phyloP scores from a whole-genome alignment of 2,888 invertebrate species.

The Harpagoxenus sublaevis region DNA sequence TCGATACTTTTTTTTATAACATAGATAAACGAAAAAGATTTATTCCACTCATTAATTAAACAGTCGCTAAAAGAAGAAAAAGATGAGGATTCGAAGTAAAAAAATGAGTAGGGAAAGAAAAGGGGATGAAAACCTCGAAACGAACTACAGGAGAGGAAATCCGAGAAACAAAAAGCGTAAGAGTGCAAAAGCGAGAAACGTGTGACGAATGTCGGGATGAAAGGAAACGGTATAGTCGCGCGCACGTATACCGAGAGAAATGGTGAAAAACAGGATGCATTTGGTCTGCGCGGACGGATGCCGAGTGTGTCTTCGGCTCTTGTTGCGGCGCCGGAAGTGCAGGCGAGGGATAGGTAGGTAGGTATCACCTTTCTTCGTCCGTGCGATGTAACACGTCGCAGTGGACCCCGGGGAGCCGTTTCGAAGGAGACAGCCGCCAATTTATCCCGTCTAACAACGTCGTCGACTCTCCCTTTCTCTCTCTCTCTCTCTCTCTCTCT shows the following conservation, averaged over 20 bases:
- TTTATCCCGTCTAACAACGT: constrained; percentile 69
- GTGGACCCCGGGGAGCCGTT: constrained; percentile 65
- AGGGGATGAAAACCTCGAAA: not conserved
- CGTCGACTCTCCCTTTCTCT: constrained; percentile 26
- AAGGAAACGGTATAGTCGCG: not conserved
- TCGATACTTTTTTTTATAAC: not conserved
- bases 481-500: not conserved
- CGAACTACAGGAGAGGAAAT: constrained; percentile 12
- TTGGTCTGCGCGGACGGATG: constrained; percentile 59
- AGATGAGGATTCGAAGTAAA: not conserved
- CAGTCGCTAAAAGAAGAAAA: not conserved
- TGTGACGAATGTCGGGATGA: not conserved
- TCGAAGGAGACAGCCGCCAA: constrained; percentile 71
- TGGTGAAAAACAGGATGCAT: constrained; percentile 39
- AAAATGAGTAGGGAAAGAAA: not conserved
- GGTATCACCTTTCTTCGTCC: constrained; percentile 68
- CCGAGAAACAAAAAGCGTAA: not conserved
- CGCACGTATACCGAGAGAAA: constrained; percentile 1
- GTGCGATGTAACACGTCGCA: constrained; percentile 54
- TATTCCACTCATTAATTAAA: not conserved
- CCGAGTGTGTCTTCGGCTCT: constrained; percentile 56
- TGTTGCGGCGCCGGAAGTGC: constrained; percentile 66
- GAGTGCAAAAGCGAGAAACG: constrained; percentile 14
- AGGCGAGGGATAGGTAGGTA: constrained; percentile 58
- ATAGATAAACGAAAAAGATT: not conserved